Conservation (phyloP, 2,888 invertebrate genomes). For the Tupiocoris notatus region DNA sequence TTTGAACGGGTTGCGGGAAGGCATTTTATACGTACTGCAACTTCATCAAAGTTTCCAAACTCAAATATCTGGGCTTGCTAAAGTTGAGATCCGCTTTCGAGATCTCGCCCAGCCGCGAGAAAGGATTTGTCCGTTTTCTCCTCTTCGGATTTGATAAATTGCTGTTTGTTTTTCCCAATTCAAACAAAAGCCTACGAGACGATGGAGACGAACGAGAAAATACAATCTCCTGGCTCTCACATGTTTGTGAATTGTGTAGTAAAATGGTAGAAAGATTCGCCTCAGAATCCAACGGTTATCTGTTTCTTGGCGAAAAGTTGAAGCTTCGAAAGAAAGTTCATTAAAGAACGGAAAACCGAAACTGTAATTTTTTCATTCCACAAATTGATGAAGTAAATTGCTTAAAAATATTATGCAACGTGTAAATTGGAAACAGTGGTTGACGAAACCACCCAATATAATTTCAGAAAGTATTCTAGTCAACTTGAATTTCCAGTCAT, state of each 20-base stretch:
- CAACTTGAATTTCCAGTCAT: too few relatives aligned
- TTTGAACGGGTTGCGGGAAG: neutral
- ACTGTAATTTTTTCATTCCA: too few relatives aligned
- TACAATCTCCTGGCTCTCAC: neutral
- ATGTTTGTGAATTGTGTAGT: neutral
- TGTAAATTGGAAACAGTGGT: too few relatives aligned
- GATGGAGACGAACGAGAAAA: neutral
- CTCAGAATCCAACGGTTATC: too few relatives aligned
- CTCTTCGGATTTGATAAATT: neutral
- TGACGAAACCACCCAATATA: too few relatives aligned
- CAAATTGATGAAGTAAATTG: too few relatives aligned
- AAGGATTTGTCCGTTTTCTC: neutral
- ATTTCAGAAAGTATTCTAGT: too few relatives aligned
- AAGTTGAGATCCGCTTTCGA: neutral
- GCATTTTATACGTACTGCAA: neutral
- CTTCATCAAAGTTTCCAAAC: neutral
- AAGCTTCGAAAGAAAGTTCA: too few relatives aligned
- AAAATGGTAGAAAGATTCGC: neutral
- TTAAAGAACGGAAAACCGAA: too few relatives aligned
- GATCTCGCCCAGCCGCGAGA: neutral
- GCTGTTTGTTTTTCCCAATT: neutral
- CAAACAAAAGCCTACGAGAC: neutral
- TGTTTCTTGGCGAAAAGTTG: too few relatives aligned
- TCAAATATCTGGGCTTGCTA: neutral
- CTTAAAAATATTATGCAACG: too few relatives aligned